Evolutionary conservation across 2,888 invertebrate species (phyloP), one percentile per base, ranked within the genome.

Genomic region (Heliconius cydno): DNA sequence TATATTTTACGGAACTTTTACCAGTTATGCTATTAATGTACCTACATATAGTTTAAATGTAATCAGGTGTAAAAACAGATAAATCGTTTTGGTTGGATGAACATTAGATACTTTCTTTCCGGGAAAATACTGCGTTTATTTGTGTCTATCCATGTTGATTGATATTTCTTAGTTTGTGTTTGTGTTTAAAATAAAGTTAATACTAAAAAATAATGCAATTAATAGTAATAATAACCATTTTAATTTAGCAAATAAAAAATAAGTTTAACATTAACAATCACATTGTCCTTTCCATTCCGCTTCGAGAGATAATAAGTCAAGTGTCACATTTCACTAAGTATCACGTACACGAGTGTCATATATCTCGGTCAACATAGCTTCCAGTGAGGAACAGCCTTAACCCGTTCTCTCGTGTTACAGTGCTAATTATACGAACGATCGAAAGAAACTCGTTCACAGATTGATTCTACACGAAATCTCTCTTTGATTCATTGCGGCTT

Each of bases 351-450:
- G 67, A 78, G 79, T 79, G 52, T 79, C 76, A 68, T 72, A 77
- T 80, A 77, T 80, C 80, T 73, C 77, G 74, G 63, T 57, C 79
- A 46, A 30, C 71, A 68, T 70, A 79, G 80, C 76, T 68, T 78
- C 28, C 28, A 41, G 77, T 81, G 79, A 34, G n/a, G 63, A 52
- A 73, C 57, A 72, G 65, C 68, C 80, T 80, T 82, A 78, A 80
- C 78, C 78, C 65, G 76, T 67, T 78, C 76, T 73, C 65, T 73
- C 78, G 77, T 66, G 76, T 80, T 78, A 75, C 76, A 76, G 73
- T 60, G 78, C 80, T 78, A 80, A 82, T 80, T 80, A 80, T 60
- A 78, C 80, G 79, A 81, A 76, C 80, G 79, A 79, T 25, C 81
- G 72, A 80, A 81, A 79, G 79, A 76, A 79, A 81, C 76, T 57